phyloP scores from a whole-genome alignment of 2,797 vertebrate genomes.

The Rostrhamus sociabilis region DNA sequence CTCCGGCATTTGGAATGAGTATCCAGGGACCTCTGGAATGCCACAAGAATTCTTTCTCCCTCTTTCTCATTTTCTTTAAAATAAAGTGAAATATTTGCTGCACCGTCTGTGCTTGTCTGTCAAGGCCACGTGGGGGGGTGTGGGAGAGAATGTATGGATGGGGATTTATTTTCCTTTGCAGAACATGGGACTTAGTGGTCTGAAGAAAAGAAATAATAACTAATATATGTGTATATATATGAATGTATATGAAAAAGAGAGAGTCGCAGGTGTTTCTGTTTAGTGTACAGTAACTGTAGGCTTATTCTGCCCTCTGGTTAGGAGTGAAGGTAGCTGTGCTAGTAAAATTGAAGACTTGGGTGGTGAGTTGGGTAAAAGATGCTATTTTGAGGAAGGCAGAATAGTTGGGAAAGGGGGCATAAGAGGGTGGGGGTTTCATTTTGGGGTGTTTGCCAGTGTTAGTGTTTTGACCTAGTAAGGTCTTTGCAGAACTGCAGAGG shows the following conservation, averaged over 20 bases:
- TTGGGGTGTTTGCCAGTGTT: neutral
- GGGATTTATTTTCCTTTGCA: slow-evolving; percentile 65
- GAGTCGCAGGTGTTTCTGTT: slow-evolving; percentile 68
- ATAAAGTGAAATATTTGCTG: slow-evolving; percentile 76
- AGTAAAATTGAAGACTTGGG: slow-evolving; percentile 60
- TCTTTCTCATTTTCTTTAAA: slow-evolving; percentile 72
- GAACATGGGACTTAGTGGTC: slow-evolving; percentile 31
- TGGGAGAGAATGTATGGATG: slow-evolving; percentile 32
- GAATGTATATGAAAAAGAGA: slow-evolving; percentile 39
- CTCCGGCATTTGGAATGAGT: slow-evolving; percentile 72
- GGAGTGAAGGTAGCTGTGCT: slow-evolving; percentile 67
- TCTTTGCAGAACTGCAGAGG: neutral
- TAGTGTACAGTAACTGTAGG: slow-evolving; percentile 59
- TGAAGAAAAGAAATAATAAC: slow-evolving; percentile 53
- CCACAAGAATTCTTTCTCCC: slow-evolving; percentile 76
- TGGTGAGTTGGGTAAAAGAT: slow-evolving; percentile 43
- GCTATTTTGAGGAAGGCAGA: slow-evolving; percentile 11
- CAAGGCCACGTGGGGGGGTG: slow-evolving; percentile 52
- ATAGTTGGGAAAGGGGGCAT: neutral
- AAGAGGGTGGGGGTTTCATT: neutral
- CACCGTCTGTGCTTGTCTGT: slow-evolving; percentile 60
- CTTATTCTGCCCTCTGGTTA: slow-evolving; percentile 53
- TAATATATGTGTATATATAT: slow-evolving; percentile 17
- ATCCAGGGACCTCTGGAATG: slow-evolving; percentile 77
- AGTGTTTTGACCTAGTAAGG: neutral